Conservation (phyloP, 2,797 vertebrate genomes). For the Sebastes hubbsi region DNA sequence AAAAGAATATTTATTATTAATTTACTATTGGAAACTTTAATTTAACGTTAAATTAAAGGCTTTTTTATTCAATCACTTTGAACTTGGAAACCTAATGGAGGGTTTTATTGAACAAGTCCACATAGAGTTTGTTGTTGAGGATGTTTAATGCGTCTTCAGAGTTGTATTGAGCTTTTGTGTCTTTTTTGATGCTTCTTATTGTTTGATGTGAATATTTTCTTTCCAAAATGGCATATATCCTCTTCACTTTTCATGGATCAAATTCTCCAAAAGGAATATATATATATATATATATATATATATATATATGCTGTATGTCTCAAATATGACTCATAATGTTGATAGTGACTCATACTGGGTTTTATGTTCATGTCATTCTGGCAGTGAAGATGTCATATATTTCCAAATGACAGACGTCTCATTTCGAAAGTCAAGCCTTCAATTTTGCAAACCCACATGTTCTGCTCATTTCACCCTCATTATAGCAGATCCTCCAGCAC, state of each 20-base stretch:
- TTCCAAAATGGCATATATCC: not conserved
- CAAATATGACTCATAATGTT: not conserved
- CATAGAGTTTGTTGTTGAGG: not conserved
- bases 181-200: not conserved
- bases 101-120: not conserved
- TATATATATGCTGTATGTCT: not conserved
- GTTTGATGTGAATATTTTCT: not conserved
- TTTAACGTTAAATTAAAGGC: not conserved
- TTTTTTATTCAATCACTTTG: not conserved
- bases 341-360: not conserved
- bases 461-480: conserved; percentile 14
- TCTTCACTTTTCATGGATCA: not conserved
- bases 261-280: not conserved
- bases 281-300: too few relatives aligned
- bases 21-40: not conserved
- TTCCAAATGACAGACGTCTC: conserved; percentile 1
- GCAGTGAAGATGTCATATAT: not conserved
- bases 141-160: not conserved
- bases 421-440: not conserved
- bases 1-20: not conserved
- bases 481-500: not conserved
- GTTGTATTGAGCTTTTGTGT: not conserved
- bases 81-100: not conserved
- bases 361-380: not conserved
- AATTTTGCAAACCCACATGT: conserved; percentile 7